Evolutionary conservation across 2,113 vertebrate genomes (phyloP).

Genomic region (Calidris pygmaea): DNA sequence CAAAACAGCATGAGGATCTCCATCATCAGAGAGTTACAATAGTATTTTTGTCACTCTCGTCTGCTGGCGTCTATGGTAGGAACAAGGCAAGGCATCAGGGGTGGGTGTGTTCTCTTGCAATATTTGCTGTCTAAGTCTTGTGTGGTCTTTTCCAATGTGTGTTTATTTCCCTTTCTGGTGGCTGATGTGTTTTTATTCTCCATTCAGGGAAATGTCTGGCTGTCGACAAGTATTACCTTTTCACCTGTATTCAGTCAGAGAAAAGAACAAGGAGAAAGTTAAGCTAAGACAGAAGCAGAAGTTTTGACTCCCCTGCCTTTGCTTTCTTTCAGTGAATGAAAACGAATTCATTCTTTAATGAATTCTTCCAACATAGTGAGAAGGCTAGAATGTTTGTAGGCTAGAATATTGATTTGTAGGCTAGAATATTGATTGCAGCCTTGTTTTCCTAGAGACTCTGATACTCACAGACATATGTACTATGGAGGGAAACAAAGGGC

Average conservation of each 20-base stretch:
- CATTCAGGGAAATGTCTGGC: neutral
- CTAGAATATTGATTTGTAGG: neutral
- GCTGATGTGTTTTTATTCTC: neutral
- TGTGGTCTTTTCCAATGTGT: constrained; percentile 16
- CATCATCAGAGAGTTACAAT: neutral
- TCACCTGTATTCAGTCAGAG: neutral
- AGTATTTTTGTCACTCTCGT: neutral
- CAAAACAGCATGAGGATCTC: neutral
- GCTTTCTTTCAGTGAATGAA: neutral
- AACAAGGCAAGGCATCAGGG: neutral
- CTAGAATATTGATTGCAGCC: neutral
- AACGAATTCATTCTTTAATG: neutral
- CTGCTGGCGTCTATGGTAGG: neutral
- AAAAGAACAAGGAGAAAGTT: neutral
- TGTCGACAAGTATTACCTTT: neutral
- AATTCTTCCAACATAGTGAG: neutral
- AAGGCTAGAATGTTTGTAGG: neutral
- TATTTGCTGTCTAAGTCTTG: neutral
- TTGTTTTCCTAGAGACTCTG: neutral
- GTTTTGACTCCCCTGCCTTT: neutral
- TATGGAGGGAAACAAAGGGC: neutral
- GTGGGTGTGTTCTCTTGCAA: neutral
- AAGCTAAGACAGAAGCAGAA: neutral
- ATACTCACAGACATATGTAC: neutral
- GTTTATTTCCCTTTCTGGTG: neutral